These are phyloP conservation scores for Penelope pileata DNA, from an alignment of 2,113 vertebrate genomes.

Conservation along the genomic window DNA sequence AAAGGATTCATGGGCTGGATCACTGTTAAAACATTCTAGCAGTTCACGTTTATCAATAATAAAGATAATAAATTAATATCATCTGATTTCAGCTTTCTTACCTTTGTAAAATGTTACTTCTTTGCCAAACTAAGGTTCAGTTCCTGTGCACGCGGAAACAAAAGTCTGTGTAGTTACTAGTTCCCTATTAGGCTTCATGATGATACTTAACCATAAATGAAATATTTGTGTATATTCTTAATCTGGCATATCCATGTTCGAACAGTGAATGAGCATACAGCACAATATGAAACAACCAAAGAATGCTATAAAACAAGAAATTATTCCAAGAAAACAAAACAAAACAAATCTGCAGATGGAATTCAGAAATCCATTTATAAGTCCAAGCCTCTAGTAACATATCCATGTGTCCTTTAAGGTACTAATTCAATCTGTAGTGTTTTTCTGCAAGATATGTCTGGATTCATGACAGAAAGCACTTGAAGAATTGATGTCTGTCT, in stretches of 20 bases:
- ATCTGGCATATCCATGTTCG: background rate
- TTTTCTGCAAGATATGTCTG: background rate
- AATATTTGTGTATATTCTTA: background rate
- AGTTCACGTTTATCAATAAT: conserved; percentile 19
- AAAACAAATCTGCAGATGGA: background rate
- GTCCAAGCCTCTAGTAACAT: background rate
- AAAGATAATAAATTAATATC: background rate
- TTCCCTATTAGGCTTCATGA: background rate
- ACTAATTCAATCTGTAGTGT: background rate
- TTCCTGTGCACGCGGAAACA: background rate
- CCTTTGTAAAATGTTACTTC: background rate
- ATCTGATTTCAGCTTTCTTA: background rate
- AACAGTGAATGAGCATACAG: background rate
- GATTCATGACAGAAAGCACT: background rate
- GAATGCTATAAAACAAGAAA: background rate
- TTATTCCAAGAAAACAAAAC: rapidly evolving
- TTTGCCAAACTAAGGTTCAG: background rate
- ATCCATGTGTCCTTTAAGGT: background rate
- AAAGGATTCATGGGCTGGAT: background rate
- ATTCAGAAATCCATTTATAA: background rate
- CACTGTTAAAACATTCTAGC: background rate
- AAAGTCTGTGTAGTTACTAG: background rate
- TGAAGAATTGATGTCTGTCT: background rate
- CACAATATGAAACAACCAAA: background rate
- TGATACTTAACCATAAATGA: background rate